A percentile compares a stretch with the other conserved stretches of the same genome.
These are phyloP conservation scores for Acanthurus leucopareius DNA, from an alignment of 2,797 vertebrate species.

Conservation along the genomic window DNA sequence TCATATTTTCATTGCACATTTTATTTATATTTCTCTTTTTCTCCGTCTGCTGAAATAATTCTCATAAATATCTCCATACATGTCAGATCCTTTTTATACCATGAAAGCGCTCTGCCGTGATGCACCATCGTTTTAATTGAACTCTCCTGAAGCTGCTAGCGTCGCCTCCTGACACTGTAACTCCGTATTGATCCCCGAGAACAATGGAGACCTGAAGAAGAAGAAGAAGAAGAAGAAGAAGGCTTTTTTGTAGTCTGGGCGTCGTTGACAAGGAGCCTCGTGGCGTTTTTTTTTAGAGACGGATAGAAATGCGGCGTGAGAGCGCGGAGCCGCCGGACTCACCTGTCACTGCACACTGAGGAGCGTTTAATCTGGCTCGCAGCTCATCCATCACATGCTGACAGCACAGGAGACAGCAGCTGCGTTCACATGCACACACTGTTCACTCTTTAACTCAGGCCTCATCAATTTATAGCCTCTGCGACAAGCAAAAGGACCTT, in stretches of 20 bases:
- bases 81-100: not conserved
- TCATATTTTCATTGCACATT: not conserved
- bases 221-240: no score
- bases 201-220: constrained; percentile 60
- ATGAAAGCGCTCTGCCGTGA: not conserved
- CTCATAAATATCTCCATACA: not conserved
- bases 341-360: constrained; percentile 70
- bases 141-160: constrained; percentile 12
- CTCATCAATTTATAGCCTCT: constrained; percentile 5
- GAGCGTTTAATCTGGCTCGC: constrained; percentile 74
- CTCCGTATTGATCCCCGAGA: constrained; percentile 61
- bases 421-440: constrained; percentile 46
- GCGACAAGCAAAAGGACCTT: constrained; percentile 3
- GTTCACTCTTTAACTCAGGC: constrained; percentile 47
- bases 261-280: constrained; percentile 39
- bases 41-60: not conserved
- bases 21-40: not conserved
- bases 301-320: constrained; percentile 24
- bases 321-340: constrained; percentile 57
- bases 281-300: constrained; percentile 40
- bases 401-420: constrained; percentile 64
- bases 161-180: constrained; percentile 15
- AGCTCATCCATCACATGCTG: constrained; percentile 69
- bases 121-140: constrained; percentile 39
- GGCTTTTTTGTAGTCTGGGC: constrained; percentile 59